Evolutionary conservation across 2,797 vertebrate species (phyloP).

Genomic region (Moxostoma hubbsi): DNA sequence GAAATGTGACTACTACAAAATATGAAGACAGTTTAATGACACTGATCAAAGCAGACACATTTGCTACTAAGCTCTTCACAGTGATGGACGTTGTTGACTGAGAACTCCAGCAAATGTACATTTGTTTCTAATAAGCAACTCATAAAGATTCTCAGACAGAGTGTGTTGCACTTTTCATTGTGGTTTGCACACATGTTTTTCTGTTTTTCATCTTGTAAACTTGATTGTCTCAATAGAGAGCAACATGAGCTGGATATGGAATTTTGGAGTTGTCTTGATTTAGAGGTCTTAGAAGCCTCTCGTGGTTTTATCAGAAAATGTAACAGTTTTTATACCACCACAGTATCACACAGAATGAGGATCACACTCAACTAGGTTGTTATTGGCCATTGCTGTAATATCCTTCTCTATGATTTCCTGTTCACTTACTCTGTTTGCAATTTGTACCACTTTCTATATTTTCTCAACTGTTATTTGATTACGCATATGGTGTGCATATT

Average conservation of each 20-base stretch:
- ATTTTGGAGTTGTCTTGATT: conserved; percentile 42
- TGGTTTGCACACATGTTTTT: conserved; percentile 58
- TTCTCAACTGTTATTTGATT: not conserved
- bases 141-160: conserved; percentile 54
- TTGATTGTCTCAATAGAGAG: conserved; percentile 50
- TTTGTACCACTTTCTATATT: not conserved
- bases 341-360: conserved; percentile 7
- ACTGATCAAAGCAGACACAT: conserved; percentile 20
- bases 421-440: not conserved
- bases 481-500: not conserved
- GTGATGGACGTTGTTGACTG: conserved; percentile 20
- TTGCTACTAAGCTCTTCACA: conserved; percentile 15
- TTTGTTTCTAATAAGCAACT: conserved; percentile 64
- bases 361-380: conserved; percentile 32
- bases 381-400: conserved; percentile 8
- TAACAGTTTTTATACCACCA: conserved; percentile 13
- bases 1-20: conserved; percentile 6
- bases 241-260: conserved; percentile 54
- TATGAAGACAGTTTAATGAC: conserved; percentile 34
- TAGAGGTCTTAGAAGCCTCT: conserved; percentile 38
- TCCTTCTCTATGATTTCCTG: conserved; percentile 3
- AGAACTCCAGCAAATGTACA: conserved; percentile 46
- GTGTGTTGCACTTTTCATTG: conserved; percentile 32
- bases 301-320: not conserved
- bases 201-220: conserved; percentile 61